phyloP scores from a whole-genome alignment of 2,797 vertebrate genomes.

The Perdix hodgsoniae region DNA sequence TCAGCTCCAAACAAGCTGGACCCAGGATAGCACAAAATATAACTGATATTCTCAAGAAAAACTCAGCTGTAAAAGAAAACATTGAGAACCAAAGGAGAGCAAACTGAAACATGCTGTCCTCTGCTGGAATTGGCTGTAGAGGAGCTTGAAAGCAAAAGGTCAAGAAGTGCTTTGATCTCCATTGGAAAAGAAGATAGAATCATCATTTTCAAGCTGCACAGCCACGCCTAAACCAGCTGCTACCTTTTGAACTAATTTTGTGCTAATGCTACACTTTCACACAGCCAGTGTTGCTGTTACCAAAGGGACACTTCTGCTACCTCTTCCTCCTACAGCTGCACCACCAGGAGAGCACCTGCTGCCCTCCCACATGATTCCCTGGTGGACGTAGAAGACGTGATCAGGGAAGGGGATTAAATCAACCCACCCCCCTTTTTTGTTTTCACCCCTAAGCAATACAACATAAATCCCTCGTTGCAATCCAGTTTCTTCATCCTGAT shows the following conservation, averaged over 20 bases:
- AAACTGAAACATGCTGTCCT: conserved; percentile 58
- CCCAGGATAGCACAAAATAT: background rate
- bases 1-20: background rate
- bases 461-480: background rate
- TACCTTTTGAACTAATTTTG: background rate
- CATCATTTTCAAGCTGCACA: background rate
- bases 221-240: background rate
- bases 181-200: background rate
- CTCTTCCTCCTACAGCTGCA: background rate
- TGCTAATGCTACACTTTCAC: background rate
- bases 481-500: background rate
- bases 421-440: rapidly evolving
- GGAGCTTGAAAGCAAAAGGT: background rate
- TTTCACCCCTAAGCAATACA: background rate
- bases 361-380: background rate
- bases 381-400: rapidly evolving
- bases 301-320: background rate
- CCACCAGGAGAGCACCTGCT: background rate
- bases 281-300: background rate
- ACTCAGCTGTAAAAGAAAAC: background rate
- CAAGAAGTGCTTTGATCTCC: background rate
- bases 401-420: background rate
- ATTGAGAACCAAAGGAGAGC: background rate
- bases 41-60: background rate
- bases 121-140: conserved; percentile 46